Percentiles rank a stretch among this genome's conserved stretches.
These are phyloP conservation scores for Gavialis gangeticus DNA, from an alignment of 2,113 vertebrate genomes.

Conservation along the genomic window DNA sequence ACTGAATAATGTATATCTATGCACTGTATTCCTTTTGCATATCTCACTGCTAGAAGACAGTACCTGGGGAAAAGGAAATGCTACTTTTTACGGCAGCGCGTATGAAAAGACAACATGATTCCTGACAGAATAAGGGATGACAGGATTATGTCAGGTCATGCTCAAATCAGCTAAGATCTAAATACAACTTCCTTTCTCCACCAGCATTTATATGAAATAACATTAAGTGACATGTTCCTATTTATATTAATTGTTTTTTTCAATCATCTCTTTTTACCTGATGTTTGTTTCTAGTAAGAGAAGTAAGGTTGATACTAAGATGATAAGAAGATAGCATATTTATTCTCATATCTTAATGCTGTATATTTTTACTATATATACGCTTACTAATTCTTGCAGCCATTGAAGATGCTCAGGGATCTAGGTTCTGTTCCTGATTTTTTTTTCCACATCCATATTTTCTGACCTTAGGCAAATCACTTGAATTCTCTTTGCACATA, in stretches of 20 bases:
- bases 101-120: constrained; percentile 4
- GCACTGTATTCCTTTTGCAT: background rate
- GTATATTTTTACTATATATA: background rate
- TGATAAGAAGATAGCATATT: background rate
- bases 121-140: background rate
- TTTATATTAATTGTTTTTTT: constrained; percentile 57
- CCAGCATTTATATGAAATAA: background rate
- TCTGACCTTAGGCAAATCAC: background rate
- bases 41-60: background rate
- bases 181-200: constrained; percentile 36
- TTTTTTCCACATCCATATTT: background rate
- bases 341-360: background rate
- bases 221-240: background rate
- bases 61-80: constrained; percentile 21
- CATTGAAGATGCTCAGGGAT: background rate
- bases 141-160: constrained; percentile 20
- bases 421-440: background rate
- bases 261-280: background rate
- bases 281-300: constrained; percentile 15
- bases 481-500: background rate
- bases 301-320: background rate
- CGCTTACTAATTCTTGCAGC: background rate
- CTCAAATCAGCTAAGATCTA: constrained; percentile 5
- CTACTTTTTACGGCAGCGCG: constrained; percentile 18
- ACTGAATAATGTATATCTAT: constrained; percentile 14